Conservation (phyloP, 2,113 vertebrate species). For the Nasalis larvatus region DNA sequence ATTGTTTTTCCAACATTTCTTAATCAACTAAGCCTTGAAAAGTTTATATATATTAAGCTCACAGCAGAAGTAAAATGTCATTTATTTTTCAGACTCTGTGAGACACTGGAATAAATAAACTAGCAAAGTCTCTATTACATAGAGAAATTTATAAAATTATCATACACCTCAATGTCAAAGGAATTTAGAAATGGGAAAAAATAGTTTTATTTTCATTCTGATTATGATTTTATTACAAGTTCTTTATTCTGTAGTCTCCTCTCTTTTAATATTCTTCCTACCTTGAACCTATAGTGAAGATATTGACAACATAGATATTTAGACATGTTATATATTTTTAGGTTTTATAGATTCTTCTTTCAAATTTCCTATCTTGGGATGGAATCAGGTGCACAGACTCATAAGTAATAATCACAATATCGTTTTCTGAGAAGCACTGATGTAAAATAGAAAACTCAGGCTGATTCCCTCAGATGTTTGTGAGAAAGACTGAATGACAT, state of each 20-base stretch:
- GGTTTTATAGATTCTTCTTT: neutral
- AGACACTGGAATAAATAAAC: neutral
- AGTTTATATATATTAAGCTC: neutral
- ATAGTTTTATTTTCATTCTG: neutral
- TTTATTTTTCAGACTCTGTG: neutral
- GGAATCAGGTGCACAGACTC: neutral
- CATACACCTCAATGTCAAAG: neutral
- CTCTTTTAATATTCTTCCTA: slow-evolving; percentile 20
- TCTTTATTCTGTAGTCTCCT: neutral
- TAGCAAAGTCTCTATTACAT: neutral
- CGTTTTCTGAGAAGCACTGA: neutral
- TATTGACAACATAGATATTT: neutral
- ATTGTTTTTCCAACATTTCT: slow-evolving; percentile 24
- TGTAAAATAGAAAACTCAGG: neutral
- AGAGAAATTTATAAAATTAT: neutral
- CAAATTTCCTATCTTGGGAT: neutral
- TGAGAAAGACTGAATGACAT: neutral
- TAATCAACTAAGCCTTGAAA: neutral
- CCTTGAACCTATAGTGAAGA: neutral
- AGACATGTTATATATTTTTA: neutral
- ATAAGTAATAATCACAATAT: neutral
- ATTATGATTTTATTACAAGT: neutral
- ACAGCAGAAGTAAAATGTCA: neutral
- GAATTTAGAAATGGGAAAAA: neutral
- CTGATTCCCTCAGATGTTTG: neutral